phyloP scores from a whole-genome alignment of 2,797 vertebrate genomes.

The Cuniculus paca region DNA sequence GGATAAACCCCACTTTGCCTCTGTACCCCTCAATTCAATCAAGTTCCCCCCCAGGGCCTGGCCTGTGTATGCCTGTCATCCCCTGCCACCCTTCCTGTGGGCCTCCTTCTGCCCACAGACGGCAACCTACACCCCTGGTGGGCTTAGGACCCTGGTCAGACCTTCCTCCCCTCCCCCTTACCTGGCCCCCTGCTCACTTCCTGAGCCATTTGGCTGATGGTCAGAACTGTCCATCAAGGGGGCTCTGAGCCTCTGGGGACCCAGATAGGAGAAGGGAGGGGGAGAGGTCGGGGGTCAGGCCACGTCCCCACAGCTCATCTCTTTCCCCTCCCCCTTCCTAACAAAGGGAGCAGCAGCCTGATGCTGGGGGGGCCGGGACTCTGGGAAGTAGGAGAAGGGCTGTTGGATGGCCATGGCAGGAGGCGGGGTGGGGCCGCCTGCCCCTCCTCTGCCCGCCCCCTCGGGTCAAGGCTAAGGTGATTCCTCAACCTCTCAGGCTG shows the following conservation, averaged over 20 bases:
- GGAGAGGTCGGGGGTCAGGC: conserved; percentile 88
- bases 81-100: conserved; percentile 49
- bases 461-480: conserved; percentile 84
- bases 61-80: conserved; percentile 83
- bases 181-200: conserved; percentile 82
- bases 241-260: conserved; percentile 83
- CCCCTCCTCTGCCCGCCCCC: conserved; percentile 71
- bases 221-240: conserved; percentile 95
- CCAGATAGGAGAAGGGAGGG: conserved; percentile 86
- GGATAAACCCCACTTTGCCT: conserved; percentile 77
- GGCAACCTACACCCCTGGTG: background rate
- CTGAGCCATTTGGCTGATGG: conserved; percentile 96
- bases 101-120: background rate
- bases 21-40: background rate
- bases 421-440: conserved; percentile 53
- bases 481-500: conserved; percentile 81
- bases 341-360: conserved; percentile 80
- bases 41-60: background rate
- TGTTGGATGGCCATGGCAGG: conserved; percentile 76
- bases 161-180: conserved; percentile 81
- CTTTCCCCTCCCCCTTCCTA: conserved; percentile 82
- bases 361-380: conserved; percentile 46
- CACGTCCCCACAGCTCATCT: conserved; percentile 77
- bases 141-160: conserved; percentile 14
- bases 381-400: conserved; percentile 81